Base-by-base conservation (phyloP, 2,888 invertebrate genomes). In the Drosophila mayaguana region DNA sequence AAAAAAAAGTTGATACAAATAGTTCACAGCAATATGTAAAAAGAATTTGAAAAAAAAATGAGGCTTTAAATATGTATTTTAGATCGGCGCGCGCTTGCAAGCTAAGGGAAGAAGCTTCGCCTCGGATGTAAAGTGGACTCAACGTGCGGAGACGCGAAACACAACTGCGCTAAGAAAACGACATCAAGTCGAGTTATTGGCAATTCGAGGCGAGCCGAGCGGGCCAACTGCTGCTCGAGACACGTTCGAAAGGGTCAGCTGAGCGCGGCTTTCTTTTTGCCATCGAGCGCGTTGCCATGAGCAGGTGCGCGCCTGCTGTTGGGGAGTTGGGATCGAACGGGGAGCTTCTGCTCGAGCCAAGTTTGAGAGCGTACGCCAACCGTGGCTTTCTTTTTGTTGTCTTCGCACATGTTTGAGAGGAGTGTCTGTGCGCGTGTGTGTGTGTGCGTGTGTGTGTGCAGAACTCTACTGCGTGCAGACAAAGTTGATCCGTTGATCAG, bases 181-280 rank as follows among this genome's bases (percentile, higher is more conserved):
- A 79, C 79, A 81, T 81, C 83, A 56, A 63, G 83, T 78, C 83
- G 88, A 85, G 87, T 90, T 87, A 87, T 90, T 88, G 90, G 86
- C 85, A 72, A 80, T 80, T 72, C 61, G 71, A 73, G 18, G 54
- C 75, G 67, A 59, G 43, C 61, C 64, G 50, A 62, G 16, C 28
- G 51, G 32, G 22, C 46, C 53, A 50, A 64, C 32, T 43, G n/a
- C 40, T 18, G 18, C 34, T 50, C 46, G 45, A 50, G 40, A 55
- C 43, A 46, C 20, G 36, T n/a, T 53, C 16, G 56, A 34, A 50
- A 20, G 36, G 16, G 53, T 25, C 72, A 62, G 72, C 56, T 61
- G 67, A 77, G 69, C 63, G 62, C 51, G 64, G 81, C 82, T 81
- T 81, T 79, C 82, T 81, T 73, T 81, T 75, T 67, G 54, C 36